Conservation (phyloP, 2,797 vertebrate species). For the Pseudocheirus occidentalis region DNA sequence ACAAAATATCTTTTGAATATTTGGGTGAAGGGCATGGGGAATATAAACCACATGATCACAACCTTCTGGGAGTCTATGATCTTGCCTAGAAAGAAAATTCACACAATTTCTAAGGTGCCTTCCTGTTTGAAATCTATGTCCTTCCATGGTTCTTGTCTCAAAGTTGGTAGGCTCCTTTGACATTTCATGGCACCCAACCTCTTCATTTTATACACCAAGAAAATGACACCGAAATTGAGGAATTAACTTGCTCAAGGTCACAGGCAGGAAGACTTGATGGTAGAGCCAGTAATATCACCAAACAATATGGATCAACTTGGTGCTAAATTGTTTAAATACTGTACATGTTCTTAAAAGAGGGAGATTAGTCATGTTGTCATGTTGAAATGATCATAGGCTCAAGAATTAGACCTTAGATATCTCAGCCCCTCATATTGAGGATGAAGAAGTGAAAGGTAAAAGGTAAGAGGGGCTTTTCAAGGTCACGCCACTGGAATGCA, state of each 20-base stretch:
- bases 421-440: not conserved
- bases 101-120: not conserved
- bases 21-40: not conserved
- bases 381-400: not conserved
- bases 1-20: not conserved
- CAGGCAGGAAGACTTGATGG: not conserved
- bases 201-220: not conserved
- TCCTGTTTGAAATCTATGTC: not conserved
- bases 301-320: not conserved
- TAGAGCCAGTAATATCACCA: not conserved
- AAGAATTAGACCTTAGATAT: not conserved
- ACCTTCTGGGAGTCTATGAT: not conserved
- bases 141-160: not conserved
- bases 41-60: not conserved
- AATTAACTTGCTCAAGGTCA: not conserved
- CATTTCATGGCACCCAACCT: not conserved
- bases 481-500: not conserved
- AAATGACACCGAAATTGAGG: not conserved
- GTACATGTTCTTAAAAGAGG: not conserved
- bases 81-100: not conserved
- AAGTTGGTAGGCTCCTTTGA: not conserved
- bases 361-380: not conserved
- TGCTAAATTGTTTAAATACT: not conserved
- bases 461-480: not conserved
- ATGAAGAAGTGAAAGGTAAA: not conserved